These are phyloP conservation scores for Takifugu rubripes DNA, from an alignment of 2,797 vertebrate species.

Conservation along the genomic window DNA sequence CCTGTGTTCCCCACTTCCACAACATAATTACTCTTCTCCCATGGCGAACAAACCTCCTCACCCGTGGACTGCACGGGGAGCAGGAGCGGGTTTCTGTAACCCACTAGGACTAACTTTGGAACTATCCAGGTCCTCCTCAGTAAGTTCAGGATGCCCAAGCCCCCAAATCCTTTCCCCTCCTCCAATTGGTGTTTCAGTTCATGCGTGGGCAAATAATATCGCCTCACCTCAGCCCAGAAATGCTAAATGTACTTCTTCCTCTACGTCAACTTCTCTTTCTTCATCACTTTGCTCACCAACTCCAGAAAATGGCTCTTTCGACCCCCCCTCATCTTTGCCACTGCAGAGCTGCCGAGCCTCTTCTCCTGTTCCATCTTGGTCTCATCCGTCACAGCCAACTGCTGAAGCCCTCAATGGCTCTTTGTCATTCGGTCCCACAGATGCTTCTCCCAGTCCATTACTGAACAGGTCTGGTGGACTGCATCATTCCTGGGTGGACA, in stretches of 20 bases:
- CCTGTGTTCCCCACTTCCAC: conserved; percentile 67
- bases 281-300: conserved; percentile 25
- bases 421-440: conserved; percentile 46
- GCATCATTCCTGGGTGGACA: conserved; percentile 57
- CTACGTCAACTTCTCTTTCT: conserved; percentile 21
- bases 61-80: conserved; percentile 48
- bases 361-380: conserved; percentile 31
- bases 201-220: conserved; percentile 60
- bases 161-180: conserved; percentile 69
- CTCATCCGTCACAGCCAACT: conserved; percentile 6
- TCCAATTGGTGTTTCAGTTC: conserved; percentile 64
- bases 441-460: conserved; percentile 51
- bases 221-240: conserved; percentile 68
- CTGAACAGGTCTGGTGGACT: conserved; percentile 15
- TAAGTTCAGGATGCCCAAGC: conserved; percentile 51
- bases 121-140: conserved; percentile 55
- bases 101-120: conserved; percentile 72
- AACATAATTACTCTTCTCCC: conserved; percentile 49
- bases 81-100: conserved; percentile 58
- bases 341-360: conserved; percentile 22
- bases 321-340: conserved; percentile 15
- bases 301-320: conserved; percentile 8
- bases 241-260: conserved; percentile 27
- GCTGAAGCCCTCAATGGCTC: conserved; percentile 50
- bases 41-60: conserved; percentile 70